Evolutionary conservation across 2,888 invertebrate genomes (phyloP), one percentile per base, ranked within the genome.

Genomic region (Yponomeuta plumbellus): DNA sequence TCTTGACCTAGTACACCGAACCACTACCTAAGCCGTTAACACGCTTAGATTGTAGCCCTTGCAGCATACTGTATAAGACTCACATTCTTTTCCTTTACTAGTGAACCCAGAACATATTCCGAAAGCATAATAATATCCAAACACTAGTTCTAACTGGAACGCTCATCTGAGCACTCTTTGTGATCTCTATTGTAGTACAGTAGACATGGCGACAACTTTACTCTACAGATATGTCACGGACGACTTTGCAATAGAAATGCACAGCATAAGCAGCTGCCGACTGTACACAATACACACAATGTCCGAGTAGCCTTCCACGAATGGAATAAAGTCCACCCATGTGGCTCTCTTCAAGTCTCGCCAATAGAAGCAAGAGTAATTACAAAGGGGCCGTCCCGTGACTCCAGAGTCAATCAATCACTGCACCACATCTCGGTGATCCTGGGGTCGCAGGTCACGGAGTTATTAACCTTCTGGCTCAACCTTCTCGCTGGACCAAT

Each of bases 361-460:
- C 44, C 44, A 17, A 17, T 52, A 17, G 44, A 52, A 17, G 8
- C 17, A 52, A 2, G 17, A 13, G 10, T 13, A 17, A 52, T 52
- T 52, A 17, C 44, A 17, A 52, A 17, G 17, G 44, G 44, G 44
- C 3, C 73, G 71, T 77, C 70, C 71, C 69, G 66, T 72, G 63
- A 63, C 63, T 69, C 71, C 68, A 70, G 69, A 70, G 70, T 75
- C 76, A 70, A 80, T 79, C 79, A 77, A 80, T 80, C 80, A 78
- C 72, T 68, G 72, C 71, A 70, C 70, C 69, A 69, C 70, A 70
- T 71, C 34, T 34, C 69, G 68, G 70, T 67, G 69, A 20, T 23
- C 23, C 26, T 59, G 11, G 21, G 57, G 70, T 62, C 67, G 59
- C 70, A 68, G 68, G 70, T 67, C 67, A 70, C 69, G 69, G 69